Evolutionary conservation across 2,888 invertebrate genomes (phyloP).

Genomic region (Melanostoma mellinum): DNA sequence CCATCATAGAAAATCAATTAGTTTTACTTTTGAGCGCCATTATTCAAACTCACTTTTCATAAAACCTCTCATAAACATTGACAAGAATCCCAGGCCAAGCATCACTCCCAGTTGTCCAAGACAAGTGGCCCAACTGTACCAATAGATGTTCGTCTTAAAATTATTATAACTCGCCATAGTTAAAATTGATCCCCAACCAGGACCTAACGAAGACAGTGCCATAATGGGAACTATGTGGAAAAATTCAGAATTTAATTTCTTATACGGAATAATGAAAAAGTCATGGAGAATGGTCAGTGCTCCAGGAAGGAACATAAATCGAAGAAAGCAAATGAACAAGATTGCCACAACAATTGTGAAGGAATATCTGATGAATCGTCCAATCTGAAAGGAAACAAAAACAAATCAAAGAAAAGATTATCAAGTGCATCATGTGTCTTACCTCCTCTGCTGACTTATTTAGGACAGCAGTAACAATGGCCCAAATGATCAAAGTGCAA

Average conservation of each 20-base stretch:
- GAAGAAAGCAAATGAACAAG: constrained; percentile 74
- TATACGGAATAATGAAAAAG: not conserved
- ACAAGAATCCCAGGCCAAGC: constrained; percentile 84
- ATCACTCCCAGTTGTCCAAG: constrained; percentile 76
- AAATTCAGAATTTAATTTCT: not conserved
- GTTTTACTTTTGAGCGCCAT: no score
- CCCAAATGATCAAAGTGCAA: constrained; percentile 75
- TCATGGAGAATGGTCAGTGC: constrained; percentile 68
- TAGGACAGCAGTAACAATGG: constrained; percentile 74
- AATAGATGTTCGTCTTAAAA: constrained; percentile 87
- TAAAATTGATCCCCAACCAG: constrained; percentile 91
- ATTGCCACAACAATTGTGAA: constrained; percentile 73
- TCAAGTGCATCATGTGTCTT: not conserved
- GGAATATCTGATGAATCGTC: constrained; percentile 75
- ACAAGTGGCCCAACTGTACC: constrained; percentile 77
- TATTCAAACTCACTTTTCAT: constrained; percentile 79
- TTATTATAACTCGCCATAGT: constrained; percentile 92
- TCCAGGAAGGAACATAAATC: constrained; percentile 77
- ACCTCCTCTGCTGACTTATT: constrained; percentile 74
- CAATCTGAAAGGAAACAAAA: constrained; percentile 75
- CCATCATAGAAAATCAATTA: no score
- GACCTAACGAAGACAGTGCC: constrained; percentile 89
- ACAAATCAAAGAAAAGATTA: not conserved
- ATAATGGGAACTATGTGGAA: constrained; percentile 68
- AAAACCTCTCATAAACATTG: constrained; percentile 86